phyloP scores from a whole-genome alignment of 2,888 invertebrate genomes.

The Melieria omissa region DNA sequence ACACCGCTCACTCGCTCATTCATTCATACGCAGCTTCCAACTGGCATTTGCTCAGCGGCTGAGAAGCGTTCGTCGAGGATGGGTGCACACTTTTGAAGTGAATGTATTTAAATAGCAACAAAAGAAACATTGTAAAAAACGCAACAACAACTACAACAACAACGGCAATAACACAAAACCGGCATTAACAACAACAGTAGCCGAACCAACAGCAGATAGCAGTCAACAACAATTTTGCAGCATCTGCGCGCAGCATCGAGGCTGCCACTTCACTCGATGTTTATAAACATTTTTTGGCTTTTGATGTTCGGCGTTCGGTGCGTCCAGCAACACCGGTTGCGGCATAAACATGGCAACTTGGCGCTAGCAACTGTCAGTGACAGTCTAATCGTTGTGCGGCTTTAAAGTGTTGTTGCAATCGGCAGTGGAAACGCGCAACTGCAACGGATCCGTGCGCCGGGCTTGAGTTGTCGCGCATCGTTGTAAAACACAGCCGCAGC shows the following conservation, averaged over 20 bases:
- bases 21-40: neutral
- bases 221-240: neutral
- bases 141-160: slow-evolving; percentile 5
- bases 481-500: neutral
- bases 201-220: slow-evolving; percentile 1
- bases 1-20: no score
- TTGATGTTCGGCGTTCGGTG: neutral
- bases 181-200: neutral
- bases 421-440: neutral
- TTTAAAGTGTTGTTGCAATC: slow-evolving; percentile 27
- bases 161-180: slow-evolving; percentile 12
- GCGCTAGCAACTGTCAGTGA: slow-evolving; percentile 42
- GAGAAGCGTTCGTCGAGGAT: slow-evolving; percentile 24
- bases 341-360: slow-evolving; percentile 16
- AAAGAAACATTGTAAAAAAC: slow-evolving; percentile 9
- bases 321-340: slow-evolving; percentile 7
- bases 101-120: slow-evolving; percentile 5
- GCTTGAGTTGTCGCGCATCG: neutral
- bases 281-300: slow-evolving; percentile 22
- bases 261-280: slow-evolving; percentile 12
- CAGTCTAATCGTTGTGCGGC: slow-evolving; percentile 43
- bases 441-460: neutral
- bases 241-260: neutral
- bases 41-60: neutral
- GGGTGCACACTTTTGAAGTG: slow-evolving; percentile 16